Evolutionary conservation across 2,113 vertebrate species (phyloP).

Genomic region (Tyrannus savana): DNA sequence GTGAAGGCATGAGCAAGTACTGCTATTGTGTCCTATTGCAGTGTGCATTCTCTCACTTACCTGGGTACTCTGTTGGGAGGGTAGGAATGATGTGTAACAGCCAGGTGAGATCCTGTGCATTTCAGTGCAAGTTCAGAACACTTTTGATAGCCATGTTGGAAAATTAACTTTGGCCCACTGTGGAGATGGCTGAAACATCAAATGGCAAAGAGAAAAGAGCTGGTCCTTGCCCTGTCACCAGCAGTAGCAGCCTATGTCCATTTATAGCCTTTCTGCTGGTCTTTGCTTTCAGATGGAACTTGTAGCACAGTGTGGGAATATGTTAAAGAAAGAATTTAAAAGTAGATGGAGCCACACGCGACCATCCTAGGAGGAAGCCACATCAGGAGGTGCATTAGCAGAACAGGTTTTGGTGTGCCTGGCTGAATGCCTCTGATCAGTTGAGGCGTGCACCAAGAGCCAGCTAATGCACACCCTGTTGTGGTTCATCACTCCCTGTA

Average conservation of each 20-base stretch:
- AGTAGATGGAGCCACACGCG: fast-evolving
- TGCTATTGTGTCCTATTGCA: not conserved
- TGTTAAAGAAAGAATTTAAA: not conserved
- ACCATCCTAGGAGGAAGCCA: not conserved
- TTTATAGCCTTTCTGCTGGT: not conserved
- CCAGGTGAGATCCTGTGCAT: not conserved
- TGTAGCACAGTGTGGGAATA: not conserved
- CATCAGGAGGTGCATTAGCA: not conserved
- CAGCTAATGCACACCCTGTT: not conserved
- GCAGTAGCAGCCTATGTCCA: not conserved
- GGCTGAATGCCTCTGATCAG: constrained; percentile 15
- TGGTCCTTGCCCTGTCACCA: not conserved
- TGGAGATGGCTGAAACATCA: not conserved
- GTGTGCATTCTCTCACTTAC: not conserved
- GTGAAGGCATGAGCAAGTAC: not conserved
- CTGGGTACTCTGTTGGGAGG: not conserved
- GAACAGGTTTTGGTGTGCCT: not conserved
- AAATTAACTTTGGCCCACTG: not conserved
- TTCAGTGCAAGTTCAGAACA: not conserved
- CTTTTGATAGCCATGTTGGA: not conserved
- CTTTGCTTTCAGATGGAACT: not conserved
- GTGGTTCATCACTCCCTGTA: not conserved
- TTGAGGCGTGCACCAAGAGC: not conserved
- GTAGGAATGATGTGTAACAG: not conserved
- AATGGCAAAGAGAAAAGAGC: not conserved